These are phyloP conservation scores for Cryptophagus acutangulus DNA, from an alignment of 2,888 invertebrate species.

Conservation along the genomic window DNA sequence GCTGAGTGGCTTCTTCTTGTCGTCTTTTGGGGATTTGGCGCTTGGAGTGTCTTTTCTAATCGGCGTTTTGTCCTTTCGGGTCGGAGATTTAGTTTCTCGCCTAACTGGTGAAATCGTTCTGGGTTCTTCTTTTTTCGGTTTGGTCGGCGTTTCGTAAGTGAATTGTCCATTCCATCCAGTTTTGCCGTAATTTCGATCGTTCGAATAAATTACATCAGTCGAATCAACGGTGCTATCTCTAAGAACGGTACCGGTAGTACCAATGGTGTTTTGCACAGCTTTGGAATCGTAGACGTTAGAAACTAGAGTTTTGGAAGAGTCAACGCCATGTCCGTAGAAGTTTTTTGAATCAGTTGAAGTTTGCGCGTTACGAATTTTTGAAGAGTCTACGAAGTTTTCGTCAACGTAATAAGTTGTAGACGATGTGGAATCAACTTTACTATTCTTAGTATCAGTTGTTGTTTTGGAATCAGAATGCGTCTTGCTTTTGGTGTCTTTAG, in stretches of 20 bases:
- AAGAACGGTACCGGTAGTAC: slow-evolving; percentile 48
- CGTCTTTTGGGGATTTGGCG: slow-evolving; percentile 11
- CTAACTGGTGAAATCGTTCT: neutral
- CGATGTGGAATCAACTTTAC: slow-evolving; percentile 3
- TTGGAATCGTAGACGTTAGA: slow-evolving; percentile 42
- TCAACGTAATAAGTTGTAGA: slow-evolving; percentile 30
- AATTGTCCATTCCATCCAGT: slow-evolving; percentile 47
- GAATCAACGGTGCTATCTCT: slow-evolving; percentile 50
- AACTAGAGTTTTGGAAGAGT: slow-evolving; percentile 37
- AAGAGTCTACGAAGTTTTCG: slow-evolving; percentile 35
- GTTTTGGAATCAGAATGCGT: neutral
- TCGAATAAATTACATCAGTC: slow-evolving; percentile 43
- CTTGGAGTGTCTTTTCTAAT: slow-evolving; percentile 14
- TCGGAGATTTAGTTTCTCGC: slow-evolving; percentile 10
- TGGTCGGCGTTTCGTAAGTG: slow-evolving; percentile 36
- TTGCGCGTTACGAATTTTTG: slow-evolving; percentile 33
- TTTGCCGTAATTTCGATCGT: slow-evolving; percentile 45
- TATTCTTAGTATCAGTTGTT: slow-evolving; percentile 6
- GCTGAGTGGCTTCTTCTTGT: slow-evolving; percentile 14
- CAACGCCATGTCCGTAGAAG: slow-evolving; percentile 41
- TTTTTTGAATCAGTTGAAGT: slow-evolving; percentile 36
- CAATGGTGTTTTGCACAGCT: slow-evolving; percentile 44
- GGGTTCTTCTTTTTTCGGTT: slow-evolving; percentile 16
- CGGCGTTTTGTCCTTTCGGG: slow-evolving; percentile 14
- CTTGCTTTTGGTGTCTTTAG: neutral